phyloP scores from a whole-genome alignment of 1,140 invertebrate species.

The Chelonus insularis region DNA sequence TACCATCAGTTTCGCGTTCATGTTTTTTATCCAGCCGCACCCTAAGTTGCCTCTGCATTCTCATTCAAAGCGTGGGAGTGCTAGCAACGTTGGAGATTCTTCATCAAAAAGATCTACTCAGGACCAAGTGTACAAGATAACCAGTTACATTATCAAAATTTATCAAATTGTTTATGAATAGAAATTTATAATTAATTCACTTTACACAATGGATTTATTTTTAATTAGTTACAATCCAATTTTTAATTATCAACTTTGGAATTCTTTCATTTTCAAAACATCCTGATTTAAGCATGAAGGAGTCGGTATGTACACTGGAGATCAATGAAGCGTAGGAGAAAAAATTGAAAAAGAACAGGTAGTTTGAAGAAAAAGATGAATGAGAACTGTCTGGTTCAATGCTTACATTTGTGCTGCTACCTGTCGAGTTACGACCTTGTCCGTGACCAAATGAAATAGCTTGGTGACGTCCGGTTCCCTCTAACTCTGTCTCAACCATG shows the following conservation, averaged over 20 bases:
- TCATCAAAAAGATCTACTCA: too few species aligned
- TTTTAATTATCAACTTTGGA: too few species aligned
- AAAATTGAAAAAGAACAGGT: constrained; percentile 27
- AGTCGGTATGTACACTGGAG: background rate
- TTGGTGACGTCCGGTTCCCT: constrained; percentile 28
- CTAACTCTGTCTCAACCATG: background rate
- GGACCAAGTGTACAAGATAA: too few species aligned
- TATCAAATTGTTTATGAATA: too few species aligned
- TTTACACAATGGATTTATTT: too few species aligned
- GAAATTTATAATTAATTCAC: too few species aligned
- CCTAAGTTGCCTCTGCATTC: constrained; percentile 8
- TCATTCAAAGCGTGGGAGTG: constrained; percentile 3
- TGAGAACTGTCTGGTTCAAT: constrained; percentile 28
- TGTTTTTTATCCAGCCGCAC: constrained; percentile 8
- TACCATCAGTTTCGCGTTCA: constrained; percentile 5
- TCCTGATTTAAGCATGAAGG: constrained; percentile 1
- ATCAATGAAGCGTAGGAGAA: constrained; percentile 19
- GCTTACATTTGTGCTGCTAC: constrained; percentile 20
- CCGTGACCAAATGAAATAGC: constrained; percentile 36
- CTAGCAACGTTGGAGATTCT: background rate
- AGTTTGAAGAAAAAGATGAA: constrained; percentile 31
- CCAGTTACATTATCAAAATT: too few species aligned
- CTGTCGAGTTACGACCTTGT: constrained; percentile 35
- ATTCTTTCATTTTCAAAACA: background rate
- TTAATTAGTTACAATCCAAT: background rate